Base-by-base conservation (phyloP, 2,113 vertebrate genomes). In the Crotalus horridus region DNA sequence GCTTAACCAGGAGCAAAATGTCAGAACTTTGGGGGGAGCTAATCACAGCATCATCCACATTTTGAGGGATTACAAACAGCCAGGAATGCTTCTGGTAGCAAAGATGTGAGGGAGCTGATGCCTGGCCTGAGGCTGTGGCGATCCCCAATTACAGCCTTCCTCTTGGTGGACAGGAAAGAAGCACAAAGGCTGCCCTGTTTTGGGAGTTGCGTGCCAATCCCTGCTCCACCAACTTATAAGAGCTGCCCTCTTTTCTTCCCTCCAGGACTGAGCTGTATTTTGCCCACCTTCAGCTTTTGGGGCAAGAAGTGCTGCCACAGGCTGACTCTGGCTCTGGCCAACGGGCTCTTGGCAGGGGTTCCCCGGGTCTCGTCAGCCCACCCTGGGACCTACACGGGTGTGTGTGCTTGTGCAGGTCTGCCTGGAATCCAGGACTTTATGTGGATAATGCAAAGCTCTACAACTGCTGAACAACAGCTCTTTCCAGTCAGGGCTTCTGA, bases 201-300 rank as follows among this genome's bases (percentile, higher is more conserved):
- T 3, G 26, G 26, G 24, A n/a, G 29, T 56, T 20, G 15, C 17
- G 4, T 20, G 17, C 55, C 55, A 56, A 56, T 56, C 55, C 55
- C 55, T 56, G 55, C 55, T 56, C 54, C 54, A 55, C 54, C 13
- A 15, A 2, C 4, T 20, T 55, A 12, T 3, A 55, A 55, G 12
- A 15, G 54, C 55, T 56, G 55, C 55, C 55, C 39, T 39, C 74
- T 39, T 12, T 85, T 43, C 26, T 39, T 23, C 20, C 4, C 9
- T 26, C 29, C 0, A 0, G 88, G 9, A 56, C 33, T 0, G 0
- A 54, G 0, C 0, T 4, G 9, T 12, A 0, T 51, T 56, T 1
- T 46, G 87, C 8, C 0, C 0, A 2, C 3, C 15, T 24, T 69
- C 15, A 23, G 43, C 85, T 29, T 88, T 74, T 3, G 20, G 6